Conservation (phyloP, 1,140 invertebrate genomes). For the Papilio dardanus region DNA sequence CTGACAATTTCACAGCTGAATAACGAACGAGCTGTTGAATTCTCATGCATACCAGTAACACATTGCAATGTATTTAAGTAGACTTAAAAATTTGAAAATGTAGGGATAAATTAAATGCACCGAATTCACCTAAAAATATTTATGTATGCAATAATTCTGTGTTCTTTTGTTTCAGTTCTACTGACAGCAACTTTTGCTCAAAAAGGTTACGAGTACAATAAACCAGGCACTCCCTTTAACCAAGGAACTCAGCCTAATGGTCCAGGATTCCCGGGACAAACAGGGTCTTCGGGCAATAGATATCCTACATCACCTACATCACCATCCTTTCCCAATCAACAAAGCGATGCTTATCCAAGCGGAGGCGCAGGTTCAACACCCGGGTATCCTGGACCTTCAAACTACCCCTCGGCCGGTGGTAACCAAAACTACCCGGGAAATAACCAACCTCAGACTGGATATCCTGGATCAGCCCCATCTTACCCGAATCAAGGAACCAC, state of each 20-base stretch:
- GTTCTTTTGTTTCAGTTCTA: constrained; percentile 65
- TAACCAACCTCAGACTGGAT: constrained; percentile 44
- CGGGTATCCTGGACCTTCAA: constrained; percentile 61
- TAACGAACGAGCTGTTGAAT: constrained; percentile 5
- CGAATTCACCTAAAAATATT: not conserved
- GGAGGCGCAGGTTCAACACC: constrained; percentile 52
- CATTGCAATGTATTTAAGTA: not conserved
- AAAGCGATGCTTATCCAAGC: constrained; percentile 40
- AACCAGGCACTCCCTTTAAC: constrained; percentile 79
- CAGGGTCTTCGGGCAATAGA: constrained; percentile 35
- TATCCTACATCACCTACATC: constrained; percentile 48
- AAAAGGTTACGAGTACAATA: constrained; percentile 83
- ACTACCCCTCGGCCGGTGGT: constrained; percentile 55
- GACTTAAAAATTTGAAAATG: not conserved
- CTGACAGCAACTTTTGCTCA: constrained; percentile 69
- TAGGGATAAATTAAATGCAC: not conserved
- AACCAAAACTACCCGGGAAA: constrained; percentile 42
- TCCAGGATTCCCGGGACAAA: constrained; percentile 53
- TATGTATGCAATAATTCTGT: constrained; percentile 17
- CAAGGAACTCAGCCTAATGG: constrained; percentile 53
- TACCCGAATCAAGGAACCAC: constrained; percentile 43
- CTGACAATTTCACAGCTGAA: constrained; percentile 23
- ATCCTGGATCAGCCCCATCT: constrained; percentile 46
- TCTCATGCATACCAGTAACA: not conserved
- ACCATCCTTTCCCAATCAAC: constrained; percentile 45